These are phyloP conservation scores for Oxyteleia sp. DNA, from an alignment of 2,888 invertebrate genomes.

Conservation along the genomic window DNA sequence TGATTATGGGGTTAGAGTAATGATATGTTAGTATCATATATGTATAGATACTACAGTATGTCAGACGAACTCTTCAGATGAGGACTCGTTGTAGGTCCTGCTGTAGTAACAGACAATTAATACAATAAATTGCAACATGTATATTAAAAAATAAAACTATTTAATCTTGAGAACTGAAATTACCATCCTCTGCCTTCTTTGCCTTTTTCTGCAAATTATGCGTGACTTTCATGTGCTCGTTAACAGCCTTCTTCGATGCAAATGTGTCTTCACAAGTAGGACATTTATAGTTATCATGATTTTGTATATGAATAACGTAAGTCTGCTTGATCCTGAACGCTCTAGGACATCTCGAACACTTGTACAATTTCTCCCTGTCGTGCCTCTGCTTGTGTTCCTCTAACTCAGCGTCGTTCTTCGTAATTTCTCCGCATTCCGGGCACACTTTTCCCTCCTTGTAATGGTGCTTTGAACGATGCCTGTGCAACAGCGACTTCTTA, in stretches of 20 bases:
- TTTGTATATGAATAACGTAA: conserved; percentile 83
- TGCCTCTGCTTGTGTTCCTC: conserved; percentile 81
- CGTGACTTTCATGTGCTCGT: conserved; percentile 77
- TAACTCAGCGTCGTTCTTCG: conserved; percentile 78
- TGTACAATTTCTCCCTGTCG: conserved; percentile 81
- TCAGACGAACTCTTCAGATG: no score
- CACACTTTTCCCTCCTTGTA: conserved; percentile 83
- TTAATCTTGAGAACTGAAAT: no score
- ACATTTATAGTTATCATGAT: conserved; percentile 85
- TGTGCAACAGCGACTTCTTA: conserved; percentile 79
- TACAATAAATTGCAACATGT: no score
- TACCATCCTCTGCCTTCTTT: conserved; percentile 73
- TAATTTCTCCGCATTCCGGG: conserved; percentile 83
- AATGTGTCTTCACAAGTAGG: conserved; percentile 83
- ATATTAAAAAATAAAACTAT: no score
- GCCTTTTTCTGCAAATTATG: conserved; percentile 74
- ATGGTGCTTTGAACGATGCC: conserved; percentile 83
- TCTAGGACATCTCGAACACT: conserved; percentile 82
- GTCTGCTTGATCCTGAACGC: conserved; percentile 84
- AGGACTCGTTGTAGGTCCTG: no score
- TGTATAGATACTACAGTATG: no score
- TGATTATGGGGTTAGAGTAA: no score
- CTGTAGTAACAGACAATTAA: no score
- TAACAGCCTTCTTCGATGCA: conserved; percentile 82
- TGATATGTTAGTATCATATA: no score